Evolutionary conservation across 2,888 invertebrate species (phyloP).

Genomic region (Lissocephala sabroskyi): DNA sequence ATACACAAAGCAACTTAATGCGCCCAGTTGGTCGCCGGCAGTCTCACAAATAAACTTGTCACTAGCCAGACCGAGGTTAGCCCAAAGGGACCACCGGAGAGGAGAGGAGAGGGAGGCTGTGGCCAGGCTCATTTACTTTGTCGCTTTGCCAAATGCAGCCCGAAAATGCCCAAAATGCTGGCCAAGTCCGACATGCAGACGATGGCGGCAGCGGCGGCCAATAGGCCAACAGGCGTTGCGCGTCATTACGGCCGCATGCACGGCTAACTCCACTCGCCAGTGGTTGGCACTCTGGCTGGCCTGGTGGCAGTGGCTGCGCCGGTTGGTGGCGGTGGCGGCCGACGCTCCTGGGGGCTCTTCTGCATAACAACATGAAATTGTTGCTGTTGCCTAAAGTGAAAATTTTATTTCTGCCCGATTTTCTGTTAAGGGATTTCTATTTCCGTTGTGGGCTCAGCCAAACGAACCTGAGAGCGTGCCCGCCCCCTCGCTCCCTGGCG

Average conservation of each 20-base stretch:
- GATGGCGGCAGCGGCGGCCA: background rate
- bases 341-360: background rate
- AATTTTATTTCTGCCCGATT: slow-evolving; percentile 58
- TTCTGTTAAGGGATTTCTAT: slow-evolving; percentile 56
- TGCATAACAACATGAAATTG: slow-evolving; percentile 21
- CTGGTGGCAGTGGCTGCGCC: no score
- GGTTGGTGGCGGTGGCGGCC: background rate
- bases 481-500: background rate
- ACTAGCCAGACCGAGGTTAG: slow-evolving; percentile 16
- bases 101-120: no score
- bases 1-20: slow-evolving; percentile 42
- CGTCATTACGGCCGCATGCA: slow-evolving; percentile 56
- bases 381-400: slow-evolving; percentile 54
- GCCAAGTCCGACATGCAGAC: slow-evolving; percentile 20
- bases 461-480: no score
- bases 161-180: slow-evolving; percentile 1
- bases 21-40: slow-evolving; percentile 14
- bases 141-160: slow-evolving; percentile 34
- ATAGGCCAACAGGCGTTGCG: slow-evolving; percentile 37
- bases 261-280: slow-evolving; percentile 16
- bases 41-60: slow-evolving; percentile 52
- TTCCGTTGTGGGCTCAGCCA: slow-evolving; percentile 41
- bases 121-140: slow-evolving; percentile 43
- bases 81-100: slow-evolving; percentile 4
- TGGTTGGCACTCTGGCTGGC: no score